Percentiles rank a stretch among this genome's conserved stretches.
Conservation (phyloP, 2,113 vertebrate genomes). For the Vulpes lagopus region DNA sequence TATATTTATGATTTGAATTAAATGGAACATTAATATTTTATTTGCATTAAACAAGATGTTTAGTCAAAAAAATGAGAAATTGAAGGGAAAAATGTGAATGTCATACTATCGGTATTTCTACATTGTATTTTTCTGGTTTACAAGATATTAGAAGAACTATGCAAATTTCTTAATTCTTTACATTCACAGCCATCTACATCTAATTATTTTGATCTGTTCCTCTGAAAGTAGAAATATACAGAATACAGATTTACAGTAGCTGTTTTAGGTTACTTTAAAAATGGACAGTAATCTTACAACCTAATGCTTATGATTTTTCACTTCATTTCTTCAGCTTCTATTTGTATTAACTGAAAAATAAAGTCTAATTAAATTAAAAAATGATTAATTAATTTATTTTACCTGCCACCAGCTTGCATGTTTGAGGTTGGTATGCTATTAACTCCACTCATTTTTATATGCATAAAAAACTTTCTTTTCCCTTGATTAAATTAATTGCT, state of each 20-base stretch:
- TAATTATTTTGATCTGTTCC: not conserved
- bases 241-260: not conserved
- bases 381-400: not conserved
- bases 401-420: not conserved
- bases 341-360: not conserved
- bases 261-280: not conserved
- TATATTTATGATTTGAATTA: constrained; percentile 39
- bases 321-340: not conserved
- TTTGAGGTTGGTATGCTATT: not conserved
- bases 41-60: not conserved
- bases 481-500: not conserved
- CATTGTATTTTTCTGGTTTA: not conserved
- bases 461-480: not conserved
- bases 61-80: not conserved
- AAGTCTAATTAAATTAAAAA: not conserved
- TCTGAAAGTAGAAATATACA: not conserved
- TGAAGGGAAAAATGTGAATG: not conserved
- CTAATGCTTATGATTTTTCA: not conserved
- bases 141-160: not conserved
- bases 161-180: not conserved
- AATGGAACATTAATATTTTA: not conserved
- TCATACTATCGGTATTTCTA: not conserved
- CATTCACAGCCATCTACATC: not conserved
- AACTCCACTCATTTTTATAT: not conserved
- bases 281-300: not conserved